These are phyloP conservation scores for Leptopilina clavipes DNA, from an alignment of 1,140 invertebrate species.

Conservation along the genomic window DNA sequence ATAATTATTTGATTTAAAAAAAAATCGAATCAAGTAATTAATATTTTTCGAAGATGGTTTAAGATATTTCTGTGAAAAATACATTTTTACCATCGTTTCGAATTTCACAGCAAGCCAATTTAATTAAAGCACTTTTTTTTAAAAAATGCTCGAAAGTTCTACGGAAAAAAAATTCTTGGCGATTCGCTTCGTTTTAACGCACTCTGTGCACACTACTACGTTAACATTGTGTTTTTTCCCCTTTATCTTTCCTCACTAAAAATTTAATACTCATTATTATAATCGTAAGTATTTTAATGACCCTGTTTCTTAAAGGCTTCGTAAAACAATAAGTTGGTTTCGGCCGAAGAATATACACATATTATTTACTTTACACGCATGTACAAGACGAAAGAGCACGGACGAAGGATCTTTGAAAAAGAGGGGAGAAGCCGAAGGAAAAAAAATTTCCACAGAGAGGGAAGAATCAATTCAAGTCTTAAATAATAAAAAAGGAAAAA, in stretches of 20 bases:
- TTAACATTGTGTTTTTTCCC: slow-evolving; percentile 48
- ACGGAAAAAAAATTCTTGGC: background rate
- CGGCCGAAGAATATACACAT: slow-evolving; percentile 56
- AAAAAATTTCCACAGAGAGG: background rate
- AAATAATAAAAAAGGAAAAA: background rate
- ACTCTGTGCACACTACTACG: slow-evolving; percentile 39
- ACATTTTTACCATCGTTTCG: background rate
- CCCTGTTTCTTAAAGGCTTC: slow-evolving; percentile 75
- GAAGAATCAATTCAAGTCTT: background rate
- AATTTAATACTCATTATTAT: slow-evolving; percentile 70
- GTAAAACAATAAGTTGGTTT: slow-evolving; percentile 68
- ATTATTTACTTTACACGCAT: slow-evolving; percentile 26
- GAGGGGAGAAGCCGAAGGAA: background rate
- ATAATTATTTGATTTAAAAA: no score
- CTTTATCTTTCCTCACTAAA: slow-evolving; percentile 56
- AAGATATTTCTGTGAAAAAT: background rate
- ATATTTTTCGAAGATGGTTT: no score
- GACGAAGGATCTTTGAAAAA: slow-evolving; percentile 28
- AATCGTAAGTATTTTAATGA: slow-evolving; percentile 72
- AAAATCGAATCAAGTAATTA: no score
- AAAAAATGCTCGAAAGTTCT: background rate
- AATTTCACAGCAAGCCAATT: background rate
- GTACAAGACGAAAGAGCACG: slow-evolving; percentile 29
- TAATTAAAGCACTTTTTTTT: background rate
- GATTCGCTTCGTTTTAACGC: slow-evolving; percentile 44